A percentile compares a stretch with the other conserved stretches of the same genome.
phyloP scores from a whole-genome alignment of 2,113 vertebrate genomes.

The Pholis gunnellus region DNA sequence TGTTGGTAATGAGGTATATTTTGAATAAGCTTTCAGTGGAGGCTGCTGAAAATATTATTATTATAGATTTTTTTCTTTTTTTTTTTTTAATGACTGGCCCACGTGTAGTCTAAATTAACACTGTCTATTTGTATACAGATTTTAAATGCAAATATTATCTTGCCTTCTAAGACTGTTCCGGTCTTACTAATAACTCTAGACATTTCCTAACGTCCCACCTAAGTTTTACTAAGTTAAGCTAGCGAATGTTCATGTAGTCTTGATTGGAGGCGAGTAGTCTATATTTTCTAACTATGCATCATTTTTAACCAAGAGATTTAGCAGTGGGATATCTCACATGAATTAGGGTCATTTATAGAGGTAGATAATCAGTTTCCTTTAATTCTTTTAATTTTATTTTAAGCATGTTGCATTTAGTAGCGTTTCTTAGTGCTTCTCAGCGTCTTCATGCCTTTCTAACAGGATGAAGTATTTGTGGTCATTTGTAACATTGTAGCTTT shows the following conservation, averaged over 20 bases:
- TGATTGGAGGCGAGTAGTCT: conserved; percentile 72
- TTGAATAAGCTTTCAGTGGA: conserved; percentile 78
- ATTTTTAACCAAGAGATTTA: conserved; percentile 83
- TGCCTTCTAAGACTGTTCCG: conserved; percentile 74
- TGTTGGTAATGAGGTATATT: conserved; percentile 73
- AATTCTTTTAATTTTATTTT: conserved; percentile 26
- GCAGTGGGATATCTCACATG: conserved; percentile 73
- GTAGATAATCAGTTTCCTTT: conserved; percentile 72
- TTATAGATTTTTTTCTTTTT: conserved; percentile 14
- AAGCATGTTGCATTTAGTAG: conserved; percentile 74
- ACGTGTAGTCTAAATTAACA: conserved; percentile 72
- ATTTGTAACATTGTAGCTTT: conserved; percentile 79
- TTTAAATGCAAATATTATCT: conserved; percentile 73
- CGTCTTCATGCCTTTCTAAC: conserved; percentile 75
- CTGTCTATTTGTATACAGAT: conserved; percentile 74
- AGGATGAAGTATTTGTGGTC: conserved; percentile 76
- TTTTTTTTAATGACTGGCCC: conserved; percentile 61
- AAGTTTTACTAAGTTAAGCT: conserved; percentile 67
- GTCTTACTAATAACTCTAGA: conserved; percentile 67
- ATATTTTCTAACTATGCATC: conserved; percentile 86
- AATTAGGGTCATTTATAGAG: conserved; percentile 77
- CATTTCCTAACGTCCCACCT: conserved; percentile 61
- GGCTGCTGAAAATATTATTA: conserved; percentile 63
- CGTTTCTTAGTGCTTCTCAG: conserved; percentile 73
- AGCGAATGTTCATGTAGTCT: conserved; percentile 65